Conservation (phyloP, 2,888 invertebrate species). For the Cecidostiba fungosa region DNA sequence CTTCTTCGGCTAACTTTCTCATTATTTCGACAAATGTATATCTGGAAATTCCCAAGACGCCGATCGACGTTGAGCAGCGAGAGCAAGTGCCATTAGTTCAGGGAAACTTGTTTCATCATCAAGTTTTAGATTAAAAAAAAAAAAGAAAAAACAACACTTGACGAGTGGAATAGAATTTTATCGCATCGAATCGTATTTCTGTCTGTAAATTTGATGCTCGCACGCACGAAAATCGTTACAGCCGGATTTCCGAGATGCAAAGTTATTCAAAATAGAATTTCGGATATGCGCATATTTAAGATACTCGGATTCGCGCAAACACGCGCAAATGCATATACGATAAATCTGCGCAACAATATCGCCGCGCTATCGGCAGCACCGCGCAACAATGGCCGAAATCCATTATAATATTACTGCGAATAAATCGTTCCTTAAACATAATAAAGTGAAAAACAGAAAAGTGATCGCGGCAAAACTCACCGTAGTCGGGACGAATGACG, state of each 20-base stretch:
- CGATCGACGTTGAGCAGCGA: slow-evolving; percentile 25
- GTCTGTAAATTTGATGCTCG: background rate
- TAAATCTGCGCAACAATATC: slow-evolving; percentile 26
- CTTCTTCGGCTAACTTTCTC: slow-evolving; percentile 46
- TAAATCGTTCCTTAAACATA: slow-evolving; percentile 21
- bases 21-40: slow-evolving; percentile 51
- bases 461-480: slow-evolving; percentile 69
- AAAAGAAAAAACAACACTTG: background rate
- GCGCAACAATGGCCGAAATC: background rate
- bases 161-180: background rate
- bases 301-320: slow-evolving; percentile 31
- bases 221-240: slow-evolving; percentile 36
- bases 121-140: background rate
- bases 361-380: background rate
- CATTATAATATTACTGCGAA: background rate
- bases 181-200: background rate
- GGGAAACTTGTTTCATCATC: background rate
- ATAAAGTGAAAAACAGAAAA: background rate
- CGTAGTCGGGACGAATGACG: slow-evolving; percentile 79
- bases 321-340: slow-evolving; percentile 17
- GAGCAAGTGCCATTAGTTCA: background rate
- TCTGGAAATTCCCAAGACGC: slow-evolving; percentile 38
- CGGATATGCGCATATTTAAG: slow-evolving; percentile 55
- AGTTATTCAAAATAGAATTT: slow-evolving; percentile 47
- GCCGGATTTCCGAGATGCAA: slow-evolving; percentile 39